phyloP scores from a whole-genome alignment of 2,888 invertebrate genomes.

The Allophyes oxyacanthae region DNA sequence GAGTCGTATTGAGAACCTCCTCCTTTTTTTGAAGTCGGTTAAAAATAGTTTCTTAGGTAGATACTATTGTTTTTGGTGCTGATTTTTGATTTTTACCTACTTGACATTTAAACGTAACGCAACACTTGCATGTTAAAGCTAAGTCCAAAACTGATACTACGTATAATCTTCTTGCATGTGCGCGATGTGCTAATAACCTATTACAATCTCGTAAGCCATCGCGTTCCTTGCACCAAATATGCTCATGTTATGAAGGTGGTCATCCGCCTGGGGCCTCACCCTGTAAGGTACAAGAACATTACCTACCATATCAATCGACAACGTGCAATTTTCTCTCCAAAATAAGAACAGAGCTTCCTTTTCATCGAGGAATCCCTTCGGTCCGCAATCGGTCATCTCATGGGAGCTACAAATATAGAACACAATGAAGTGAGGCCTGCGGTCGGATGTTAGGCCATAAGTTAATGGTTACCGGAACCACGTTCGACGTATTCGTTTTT shows the following conservation, averaged over 20 bases:
- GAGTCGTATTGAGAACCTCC: too few species aligned
- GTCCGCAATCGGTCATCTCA: constrained; percentile 48
- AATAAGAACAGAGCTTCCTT: constrained; percentile 65
- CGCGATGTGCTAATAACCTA: constrained; percentile 26
- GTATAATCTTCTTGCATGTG: background rate
- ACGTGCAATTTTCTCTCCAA: constrained; percentile 58
- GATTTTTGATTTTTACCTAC: too few species aligned
- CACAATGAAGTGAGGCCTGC: constrained; percentile 57
- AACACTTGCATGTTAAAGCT: too few species aligned
- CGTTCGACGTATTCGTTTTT: constrained; percentile 34
- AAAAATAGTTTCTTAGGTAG: too few species aligned
- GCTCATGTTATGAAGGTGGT: constrained; percentile 33
- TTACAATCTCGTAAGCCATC: constrained; percentile 22
- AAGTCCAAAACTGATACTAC: too few species aligned
- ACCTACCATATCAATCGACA: constrained; percentile 46
- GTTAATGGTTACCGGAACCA: constrained; percentile 38
- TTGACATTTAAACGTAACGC: too few species aligned
- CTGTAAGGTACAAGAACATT: constrained; percentile 40
- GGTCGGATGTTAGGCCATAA: constrained; percentile 47
- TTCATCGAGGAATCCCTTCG: constrained; percentile 55
- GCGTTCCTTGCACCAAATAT: constrained; percentile 37
- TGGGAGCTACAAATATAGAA: constrained; percentile 64
- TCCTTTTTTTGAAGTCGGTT: too few species aligned
- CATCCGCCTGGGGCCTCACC: constrained; percentile 40
- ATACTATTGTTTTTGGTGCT: too few species aligned